phyloP scores from a whole-genome alignment of 2,113 vertebrate genomes.

The Notothenia rossii region DNA sequence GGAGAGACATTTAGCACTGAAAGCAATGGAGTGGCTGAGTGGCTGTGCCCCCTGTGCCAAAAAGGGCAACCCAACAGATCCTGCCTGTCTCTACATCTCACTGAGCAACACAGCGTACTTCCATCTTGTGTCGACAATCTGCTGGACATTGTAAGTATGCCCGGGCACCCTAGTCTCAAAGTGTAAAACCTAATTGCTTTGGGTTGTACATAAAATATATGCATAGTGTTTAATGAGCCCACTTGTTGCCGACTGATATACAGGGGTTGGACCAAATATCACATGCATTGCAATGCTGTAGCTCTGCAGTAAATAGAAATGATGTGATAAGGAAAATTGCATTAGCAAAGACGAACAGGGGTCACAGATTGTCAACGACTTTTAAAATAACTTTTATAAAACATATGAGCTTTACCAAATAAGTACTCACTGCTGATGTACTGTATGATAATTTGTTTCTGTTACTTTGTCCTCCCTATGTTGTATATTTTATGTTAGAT shows the following conservation, averaged over 20 bases:
- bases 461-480: not conserved
- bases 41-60: slow-evolving; percentile 86
- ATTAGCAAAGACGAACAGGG: slow-evolving; percentile 23
- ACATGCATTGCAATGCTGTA: not conserved
- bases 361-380: not conserved
- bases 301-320: slow-evolving; percentile 10
- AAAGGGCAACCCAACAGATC: slow-evolving; percentile 78
- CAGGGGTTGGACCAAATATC: not conserved
- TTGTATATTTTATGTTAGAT: not conserved
- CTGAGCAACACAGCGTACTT: slow-evolving; percentile 85
- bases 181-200: not conserved
- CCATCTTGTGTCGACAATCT: slow-evolving; percentile 83
- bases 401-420: not conserved
- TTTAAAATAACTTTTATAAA: not conserved
- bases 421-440: not conserved
- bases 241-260: slow-evolving; percentile 19
- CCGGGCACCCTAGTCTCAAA: not conserved
- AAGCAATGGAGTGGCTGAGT: slow-evolving; percentile 77
- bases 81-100: slow-evolving; percentile 82
- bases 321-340: not conserved
- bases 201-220: not conserved
- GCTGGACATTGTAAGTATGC: slow-evolving; percentile 83
- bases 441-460: not conserved
- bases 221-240: slow-evolving; percentile 8
- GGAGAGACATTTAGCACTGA: slow-evolving; percentile 81